A percentile compares a stretch with the other conserved stretches of the same genome.
Conservation (phyloP, 1,140 invertebrate species). For the Glossosoma conforme region DNA sequence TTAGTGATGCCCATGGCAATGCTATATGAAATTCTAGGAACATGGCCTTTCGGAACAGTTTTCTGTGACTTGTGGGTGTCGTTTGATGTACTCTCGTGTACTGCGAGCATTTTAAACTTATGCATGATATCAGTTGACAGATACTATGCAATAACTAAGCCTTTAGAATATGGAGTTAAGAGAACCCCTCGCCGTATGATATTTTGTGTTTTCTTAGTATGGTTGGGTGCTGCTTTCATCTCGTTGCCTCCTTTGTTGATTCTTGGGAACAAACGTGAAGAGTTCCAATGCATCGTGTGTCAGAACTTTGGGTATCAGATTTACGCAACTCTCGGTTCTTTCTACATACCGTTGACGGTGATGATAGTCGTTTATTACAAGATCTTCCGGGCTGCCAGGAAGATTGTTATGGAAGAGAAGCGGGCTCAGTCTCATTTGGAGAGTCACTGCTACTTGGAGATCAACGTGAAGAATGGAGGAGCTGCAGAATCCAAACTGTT, state of each 20-base stretch:
- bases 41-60: slow-evolving; percentile 77
- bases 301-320: slow-evolving; percentile 86
- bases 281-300: slow-evolving; percentile 74
- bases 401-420: slow-evolving; percentile 80
- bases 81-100: slow-evolving; percentile 77
- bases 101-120: slow-evolving; percentile 87
- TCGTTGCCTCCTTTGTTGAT: slow-evolving; percentile 83
- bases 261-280: slow-evolving; percentile 79
- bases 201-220: slow-evolving; percentile 80
- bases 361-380: slow-evolving; percentile 91
- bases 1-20: slow-evolving; percentile 84
- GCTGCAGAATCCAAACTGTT: slow-evolving; percentile 58
- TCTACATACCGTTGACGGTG: slow-evolving; percentile 83
- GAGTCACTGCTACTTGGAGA: slow-evolving; percentile 67
- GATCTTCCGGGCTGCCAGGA: slow-evolving; percentile 79
- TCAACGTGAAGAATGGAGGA: slow-evolving; percentile 64
- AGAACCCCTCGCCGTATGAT: slow-evolving; percentile 80
- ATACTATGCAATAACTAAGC: slow-evolving; percentile 88
- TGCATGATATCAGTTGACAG: slow-evolving; percentile 88
- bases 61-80: slow-evolving; percentile 84
- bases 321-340: slow-evolving; percentile 84
- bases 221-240: slow-evolving; percentile 84
- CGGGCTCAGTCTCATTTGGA: slow-evolving; percentile 79
- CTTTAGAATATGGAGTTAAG: slow-evolving; percentile 83
- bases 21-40: slow-evolving; percentile 73